These are phyloP conservation scores for Arctocebus calabarensis DNA, from an alignment of 2,797 vertebrate genomes.

Conservation along the genomic window DNA sequence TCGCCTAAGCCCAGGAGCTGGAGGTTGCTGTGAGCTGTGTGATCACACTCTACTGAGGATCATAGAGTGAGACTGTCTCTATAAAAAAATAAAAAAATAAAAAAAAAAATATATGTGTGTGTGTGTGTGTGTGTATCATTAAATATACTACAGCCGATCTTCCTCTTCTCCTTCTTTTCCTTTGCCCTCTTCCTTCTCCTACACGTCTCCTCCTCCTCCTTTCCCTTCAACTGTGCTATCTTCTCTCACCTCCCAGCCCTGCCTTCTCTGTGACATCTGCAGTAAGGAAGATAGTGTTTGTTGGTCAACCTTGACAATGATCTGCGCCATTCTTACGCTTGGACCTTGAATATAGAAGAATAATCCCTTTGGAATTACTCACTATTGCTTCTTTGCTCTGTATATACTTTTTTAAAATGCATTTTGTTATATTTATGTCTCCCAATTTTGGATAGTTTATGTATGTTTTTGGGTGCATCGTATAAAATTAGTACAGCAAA, in stretches of 20 bases:
- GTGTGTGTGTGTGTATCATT: no score
- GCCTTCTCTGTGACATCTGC: background rate
- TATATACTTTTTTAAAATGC: no score
- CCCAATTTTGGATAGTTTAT: background rate
- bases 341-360: background rate
- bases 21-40: no score
- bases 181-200: background rate
- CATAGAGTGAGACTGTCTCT: no score
- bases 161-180: background rate
- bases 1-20: no score
- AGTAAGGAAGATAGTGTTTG: background rate
- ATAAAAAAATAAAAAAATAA: no score
- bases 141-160: background rate
- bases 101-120: no score
- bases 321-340: background rate
- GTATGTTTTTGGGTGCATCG: background rate
- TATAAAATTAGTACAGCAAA: background rate
- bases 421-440: background rate
- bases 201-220: rapidly evolving
- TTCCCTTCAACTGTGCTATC: background rate
- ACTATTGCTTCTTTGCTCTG: background rate
- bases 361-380: background rate
- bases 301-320: background rate
- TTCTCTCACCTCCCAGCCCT: background rate
- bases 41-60: no score